Evolutionary conservation across 2,888 invertebrate species (phyloP), one percentile per base, ranked within the genome.

Genomic region (Drosophila kuntzei): DNA sequence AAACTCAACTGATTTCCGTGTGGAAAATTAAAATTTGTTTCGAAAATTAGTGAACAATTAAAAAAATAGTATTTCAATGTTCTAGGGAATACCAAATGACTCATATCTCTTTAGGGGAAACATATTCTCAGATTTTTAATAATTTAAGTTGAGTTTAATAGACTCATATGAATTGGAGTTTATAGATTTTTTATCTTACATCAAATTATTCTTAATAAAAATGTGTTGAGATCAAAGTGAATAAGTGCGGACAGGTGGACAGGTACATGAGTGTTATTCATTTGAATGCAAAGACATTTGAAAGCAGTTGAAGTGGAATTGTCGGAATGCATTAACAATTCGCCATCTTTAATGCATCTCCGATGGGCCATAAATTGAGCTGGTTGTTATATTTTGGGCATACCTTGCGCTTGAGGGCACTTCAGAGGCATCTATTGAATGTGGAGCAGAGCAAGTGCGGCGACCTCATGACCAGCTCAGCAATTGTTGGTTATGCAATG

Each of bases 311-410:
- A 47, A 53, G 53, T 20, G 46, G 41, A 49, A 53, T 54, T 55
- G 60, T 64, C 49, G 54, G 72, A 79, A 70, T 85, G 86, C 88
- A 86, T 87, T 86, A 80, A 87, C 88, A 83, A 72, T 82, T 80
- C 83, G 71, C 32, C 79, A 69, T 58, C 77, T 77, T 86, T 86
- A 86, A 86, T 86, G 85, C 88, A 86, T 86, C 85, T 86, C 85
- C 73, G 43, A 77, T 83, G 85, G 73, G 66, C 74, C 71, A 86
- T 86, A 87, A 86, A 86, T 87, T 71, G 70, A 54, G 61, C 36
- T 76, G 71, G 64, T 49, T 67, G 65, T 70, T 77, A 58, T 61
- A 70, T 76, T 70, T 71, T 46, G 66, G 62, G 68, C 72, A 64
- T 53, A 16, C 14, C 3, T 20, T 39, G 43, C 79, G 64, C 83